Evolutionary conservation across 2,888 invertebrate genomes (phyloP), one percentile per base, ranked within the genome.

Genomic region (Crematogaster levior): DNA sequence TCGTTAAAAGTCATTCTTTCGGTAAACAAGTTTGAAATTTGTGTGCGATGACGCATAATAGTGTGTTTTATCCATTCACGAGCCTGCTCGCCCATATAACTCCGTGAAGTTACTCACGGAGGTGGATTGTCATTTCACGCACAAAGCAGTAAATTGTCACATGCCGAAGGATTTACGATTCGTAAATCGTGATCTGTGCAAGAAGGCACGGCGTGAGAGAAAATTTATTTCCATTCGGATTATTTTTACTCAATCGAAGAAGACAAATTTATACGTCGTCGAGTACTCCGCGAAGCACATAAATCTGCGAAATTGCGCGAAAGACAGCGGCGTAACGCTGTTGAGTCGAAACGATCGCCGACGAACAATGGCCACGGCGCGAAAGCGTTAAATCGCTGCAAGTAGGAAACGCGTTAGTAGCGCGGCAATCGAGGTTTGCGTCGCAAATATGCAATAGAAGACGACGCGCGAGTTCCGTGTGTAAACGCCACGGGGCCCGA

Each of bases 401-500:
- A 65, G 77, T 56, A 56, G 77, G 66, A 77, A 77, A 65, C 18
- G 43, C 65, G 53, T 65, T 27, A 30, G 61, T 61, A 74, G 37
- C 48, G 48, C 75, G 63, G 37, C 15, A 21, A 53, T 43, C 56
- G 77, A 77, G 56, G 18, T 43, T 18, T 5, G 40, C 40, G 10
- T 48, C 46, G 15, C 51, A 27, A 65, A 37, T 40, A 56, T 15
- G 40, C 63, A 12, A 56, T 37, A 10, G 37, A 7, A 18, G 48
- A 75, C 61, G 74, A 74, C 27, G 24, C 43, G 21, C 30, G 77
- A 30, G 27, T 21, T 30, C 46, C 40, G 56, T 18, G n/a, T n/a
- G n/a, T n/a, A n/a, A n/a, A n/a, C n/a, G n/a, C n/a, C n/a, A n/a
- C n/a, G n/a, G n/a, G n/a, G n/a, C 6, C 30, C 34, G 9, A 24